phyloP scores from a whole-genome alignment of 2,888 invertebrate species.

The Anoplius nigerrimus region DNA sequence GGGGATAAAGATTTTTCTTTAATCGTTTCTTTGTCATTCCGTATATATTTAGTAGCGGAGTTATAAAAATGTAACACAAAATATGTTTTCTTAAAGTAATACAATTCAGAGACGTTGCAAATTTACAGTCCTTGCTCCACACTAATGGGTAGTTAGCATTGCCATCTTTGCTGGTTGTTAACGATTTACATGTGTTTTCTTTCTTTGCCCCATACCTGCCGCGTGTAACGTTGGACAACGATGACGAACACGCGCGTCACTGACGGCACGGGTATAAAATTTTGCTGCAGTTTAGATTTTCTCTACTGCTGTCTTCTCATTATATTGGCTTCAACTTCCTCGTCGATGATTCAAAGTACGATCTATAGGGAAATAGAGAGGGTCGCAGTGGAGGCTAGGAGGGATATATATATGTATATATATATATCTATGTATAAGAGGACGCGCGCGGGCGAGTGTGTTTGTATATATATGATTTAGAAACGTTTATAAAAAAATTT shows the following conservation, averaged over 20 bases:
- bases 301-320: not conserved
- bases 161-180: constrained; percentile 45
- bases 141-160: constrained; percentile 53
- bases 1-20: constrained; percentile 62
- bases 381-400: no score
- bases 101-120: constrained; percentile 71
- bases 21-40: constrained; percentile 62
- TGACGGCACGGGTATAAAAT: not conserved
- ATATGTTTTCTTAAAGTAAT: constrained; percentile 72
- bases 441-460: no score
- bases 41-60: constrained; percentile 70
- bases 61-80: constrained; percentile 75
- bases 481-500: no score
- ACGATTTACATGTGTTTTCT: constrained; percentile 54
- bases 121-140: constrained; percentile 68
- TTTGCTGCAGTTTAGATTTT: not conserved
- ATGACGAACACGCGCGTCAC: constrained; percentile 7
- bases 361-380: no score
- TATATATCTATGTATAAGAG: no score
- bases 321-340: no score
- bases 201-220: constrained; percentile 36
- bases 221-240: constrained; percentile 49
- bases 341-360: not conserved
- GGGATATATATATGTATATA: no score
- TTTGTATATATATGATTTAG: no score